These are phyloP conservation scores for Orius insidiosus DNA, from an alignment of 1,140 invertebrate species.

Conservation along the genomic window DNA sequence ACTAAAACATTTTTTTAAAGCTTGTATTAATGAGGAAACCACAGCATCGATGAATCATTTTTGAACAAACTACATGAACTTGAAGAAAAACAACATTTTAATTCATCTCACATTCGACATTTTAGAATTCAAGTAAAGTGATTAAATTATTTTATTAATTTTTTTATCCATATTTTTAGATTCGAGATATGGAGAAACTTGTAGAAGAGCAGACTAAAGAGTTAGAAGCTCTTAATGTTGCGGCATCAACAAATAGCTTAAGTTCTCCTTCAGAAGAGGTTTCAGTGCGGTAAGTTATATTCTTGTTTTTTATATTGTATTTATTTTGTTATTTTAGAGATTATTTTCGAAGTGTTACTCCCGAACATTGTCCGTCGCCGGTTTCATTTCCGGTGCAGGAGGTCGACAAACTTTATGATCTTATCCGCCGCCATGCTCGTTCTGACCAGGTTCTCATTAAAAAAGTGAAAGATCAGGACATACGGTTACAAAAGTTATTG, in stretches of 20 bases:
- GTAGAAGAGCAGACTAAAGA: conserved; percentile 46
- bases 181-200: conserved; percentile 38
- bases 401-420: conserved; percentile 42
- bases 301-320: conserved; percentile 2
- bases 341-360: conserved; percentile 13
- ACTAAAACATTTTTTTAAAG: no score
- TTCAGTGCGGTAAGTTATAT: conserved; percentile 43
- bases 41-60: no score
- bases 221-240: conserved; percentile 37
- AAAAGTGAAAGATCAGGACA: conserved; percentile 51
- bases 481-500: conserved; percentile 42
- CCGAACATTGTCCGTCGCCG: conserved; percentile 15
- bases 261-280: conserved; percentile 55
- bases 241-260: conserved; percentile 37
- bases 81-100: conserved; percentile 32
- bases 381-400: conserved; percentile 34
- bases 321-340: not conserved
- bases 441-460: conserved; percentile 57
- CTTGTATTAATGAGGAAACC: no score
- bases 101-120: conserved; percentile 32
- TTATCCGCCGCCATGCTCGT: conserved; percentile 41
- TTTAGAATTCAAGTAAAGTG: conserved; percentile 29
- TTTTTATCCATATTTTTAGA: conserved; percentile 20
- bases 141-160: not conserved
- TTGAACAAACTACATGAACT: conserved; percentile 13